Evolutionary conservation across 2,888 invertebrate genomes (phyloP).

Genomic region (Ditula angustiorana): DNA sequence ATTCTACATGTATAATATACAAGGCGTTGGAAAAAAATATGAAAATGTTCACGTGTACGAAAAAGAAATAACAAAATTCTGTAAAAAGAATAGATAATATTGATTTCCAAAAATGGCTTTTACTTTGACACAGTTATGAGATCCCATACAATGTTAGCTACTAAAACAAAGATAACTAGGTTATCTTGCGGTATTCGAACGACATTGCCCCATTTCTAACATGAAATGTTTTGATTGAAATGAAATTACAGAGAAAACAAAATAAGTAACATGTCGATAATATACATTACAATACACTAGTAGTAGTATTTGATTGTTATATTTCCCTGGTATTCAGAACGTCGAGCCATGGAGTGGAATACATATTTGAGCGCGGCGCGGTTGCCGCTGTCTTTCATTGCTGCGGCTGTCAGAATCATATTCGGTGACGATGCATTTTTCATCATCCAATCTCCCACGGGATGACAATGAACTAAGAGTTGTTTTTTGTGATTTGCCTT

Average conservation of each 20-base stretch:
- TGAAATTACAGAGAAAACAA: background rate
- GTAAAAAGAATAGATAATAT: too few relatives aligned
- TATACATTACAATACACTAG: background rate
- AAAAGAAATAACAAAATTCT: too few relatives aligned
- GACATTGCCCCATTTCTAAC: too few relatives aligned
- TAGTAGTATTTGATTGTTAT: constrained; percentile 25
- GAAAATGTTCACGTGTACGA: too few relatives aligned
- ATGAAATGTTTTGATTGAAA: background rate
- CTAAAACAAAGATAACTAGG: too few relatives aligned
- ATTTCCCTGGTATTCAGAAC: constrained; percentile 43
- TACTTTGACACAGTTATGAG: too few relatives aligned
- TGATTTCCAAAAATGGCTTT: too few relatives aligned
- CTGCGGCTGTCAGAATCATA: constrained; percentile 62
- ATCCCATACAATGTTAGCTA: too few relatives aligned
- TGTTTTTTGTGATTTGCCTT: constrained; percentile 37
- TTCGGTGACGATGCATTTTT: constrained; percentile 72
- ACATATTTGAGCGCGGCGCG: constrained; percentile 59
- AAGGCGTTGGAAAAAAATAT: too few relatives aligned
- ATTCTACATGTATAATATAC: too few relatives aligned
- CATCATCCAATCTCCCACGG: constrained; percentile 68
- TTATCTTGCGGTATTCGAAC: too few relatives aligned
- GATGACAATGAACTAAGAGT: constrained; percentile 42
- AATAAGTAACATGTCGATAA: background rate
- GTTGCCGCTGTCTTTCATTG: constrained; percentile 60
- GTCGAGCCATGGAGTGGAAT: constrained; percentile 54